Conservation (phyloP, 2,888 invertebrate genomes). For the Tridacna crocea region DNA sequence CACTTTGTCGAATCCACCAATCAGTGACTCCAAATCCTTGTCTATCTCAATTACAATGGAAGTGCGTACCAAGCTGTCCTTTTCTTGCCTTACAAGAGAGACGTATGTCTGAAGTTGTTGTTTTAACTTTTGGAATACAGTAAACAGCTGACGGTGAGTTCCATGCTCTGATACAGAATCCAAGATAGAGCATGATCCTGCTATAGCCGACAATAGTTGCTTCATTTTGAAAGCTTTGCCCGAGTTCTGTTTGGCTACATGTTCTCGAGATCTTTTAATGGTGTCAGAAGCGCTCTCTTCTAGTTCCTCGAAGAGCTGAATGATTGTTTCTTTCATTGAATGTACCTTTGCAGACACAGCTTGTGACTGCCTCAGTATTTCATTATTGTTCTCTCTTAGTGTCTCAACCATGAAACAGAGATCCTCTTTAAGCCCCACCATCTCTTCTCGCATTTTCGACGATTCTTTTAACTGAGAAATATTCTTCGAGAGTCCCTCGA, state of each 20-base stretch:
- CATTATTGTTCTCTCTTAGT: constrained; percentile 42
- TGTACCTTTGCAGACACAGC: constrained; percentile 46
- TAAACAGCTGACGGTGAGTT: constrained; percentile 41
- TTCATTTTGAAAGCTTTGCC: constrained; percentile 50
- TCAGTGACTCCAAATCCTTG: constrained; percentile 8
- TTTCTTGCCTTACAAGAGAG: constrained; percentile 36
- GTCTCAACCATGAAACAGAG: constrained; percentile 47
- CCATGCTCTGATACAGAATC: constrained; percentile 49
- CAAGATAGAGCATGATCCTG: constrained; percentile 40
- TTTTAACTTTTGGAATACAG: constrained; percentile 43
- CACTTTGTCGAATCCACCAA: constrained; percentile 17
- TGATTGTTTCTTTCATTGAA: constrained; percentile 47
- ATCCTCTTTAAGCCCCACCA: constrained; percentile 44
- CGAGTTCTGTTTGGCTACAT: constrained; percentile 38
- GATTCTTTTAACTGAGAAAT: constrained; percentile 31
- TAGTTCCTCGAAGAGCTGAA: constrained; percentile 48
- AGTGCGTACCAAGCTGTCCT: constrained; percentile 25
- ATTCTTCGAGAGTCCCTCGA: constrained; percentile 37
- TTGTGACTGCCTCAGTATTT: constrained; percentile 44
- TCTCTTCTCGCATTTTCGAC: constrained; percentile 39
- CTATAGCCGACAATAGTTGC: constrained; percentile 45
- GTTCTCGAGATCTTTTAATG: constrained; percentile 38
- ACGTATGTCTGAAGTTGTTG: constrained; percentile 49
- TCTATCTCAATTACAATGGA: constrained; percentile 16
- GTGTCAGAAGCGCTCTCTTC: constrained; percentile 41